These are phyloP conservation scores for Hymenochirus boettgeri DNA, from an alignment of 2,113 vertebrate species.

Conservation along the genomic window DNA sequence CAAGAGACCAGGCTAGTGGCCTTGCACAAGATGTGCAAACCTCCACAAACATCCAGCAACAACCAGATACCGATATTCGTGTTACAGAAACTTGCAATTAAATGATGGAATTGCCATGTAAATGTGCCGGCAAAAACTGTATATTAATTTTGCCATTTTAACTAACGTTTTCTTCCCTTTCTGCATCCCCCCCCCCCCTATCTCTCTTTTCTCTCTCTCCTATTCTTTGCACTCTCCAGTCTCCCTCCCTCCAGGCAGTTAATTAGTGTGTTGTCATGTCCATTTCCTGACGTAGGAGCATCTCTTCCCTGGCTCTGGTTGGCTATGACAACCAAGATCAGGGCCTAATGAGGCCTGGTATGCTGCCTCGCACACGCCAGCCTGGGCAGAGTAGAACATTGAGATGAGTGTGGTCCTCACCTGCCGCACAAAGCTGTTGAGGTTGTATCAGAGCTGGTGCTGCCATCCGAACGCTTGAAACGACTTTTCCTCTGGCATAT, in stretches of 20 bases:
- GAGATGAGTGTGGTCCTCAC: slow-evolving; percentile 60
- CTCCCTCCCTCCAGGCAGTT: slow-evolving; percentile 32
- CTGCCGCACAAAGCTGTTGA: slow-evolving; percentile 93
- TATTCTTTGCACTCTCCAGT: background rate
- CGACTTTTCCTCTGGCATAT: slow-evolving; percentile 88
- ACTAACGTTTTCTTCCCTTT: too few relatives aligned
- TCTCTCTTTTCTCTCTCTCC: slow-evolving; percentile 7
- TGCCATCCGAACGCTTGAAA: slow-evolving; percentile 91
- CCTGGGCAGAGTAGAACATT: slow-evolving; percentile 17
- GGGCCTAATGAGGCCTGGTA: slow-evolving; percentile 35
- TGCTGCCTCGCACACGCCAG: slow-evolving; percentile 10
- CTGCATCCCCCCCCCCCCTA: too few relatives aligned
- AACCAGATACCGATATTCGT: too few relatives aligned
- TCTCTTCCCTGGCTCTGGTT: slow-evolving; percentile 39
- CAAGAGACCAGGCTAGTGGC: too few relatives aligned
- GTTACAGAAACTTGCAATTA: too few relatives aligned
- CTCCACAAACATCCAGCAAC: too few relatives aligned
- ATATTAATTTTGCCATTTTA: too few relatives aligned
- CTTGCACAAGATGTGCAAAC: too few relatives aligned
- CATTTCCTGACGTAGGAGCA: slow-evolving; percentile 41
- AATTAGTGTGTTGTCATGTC: slow-evolving; percentile 42
- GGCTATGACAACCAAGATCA: slow-evolving; percentile 33
- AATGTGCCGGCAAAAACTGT: too few relatives aligned
- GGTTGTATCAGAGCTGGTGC: slow-evolving; percentile 94
- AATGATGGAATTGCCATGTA: too few relatives aligned